Evolutionary conservation across 2,797 vertebrate species (phyloP), one percentile per base, ranked within the genome.

Genomic region (Myotis vivesi): DNA sequence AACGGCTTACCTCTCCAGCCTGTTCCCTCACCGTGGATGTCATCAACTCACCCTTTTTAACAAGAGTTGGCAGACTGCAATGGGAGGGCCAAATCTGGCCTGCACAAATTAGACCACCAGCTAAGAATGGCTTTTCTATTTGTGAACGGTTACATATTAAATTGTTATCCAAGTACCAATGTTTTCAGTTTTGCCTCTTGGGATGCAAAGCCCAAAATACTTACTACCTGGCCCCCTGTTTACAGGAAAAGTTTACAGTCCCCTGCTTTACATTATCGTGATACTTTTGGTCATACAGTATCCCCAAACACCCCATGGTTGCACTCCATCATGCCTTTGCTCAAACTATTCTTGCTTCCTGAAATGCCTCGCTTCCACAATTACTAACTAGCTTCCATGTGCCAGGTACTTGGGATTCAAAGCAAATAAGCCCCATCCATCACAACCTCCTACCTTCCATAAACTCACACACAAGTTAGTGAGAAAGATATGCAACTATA

Each of bases 121-220:
- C 2, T 72, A 81, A 93, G 53, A 92, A 30, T 77, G 80, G 8
- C 72, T 92, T 80, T 84, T 64, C 49, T 30, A 15, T 91, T 84
- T 94, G 30, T 76, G 41, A 93, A 66, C 0, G 7, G 57, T 41
- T 59, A 19, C 23, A 49, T 30, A 30, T 57, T 59, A 72, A 81
- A 44, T 28, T 30, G 46, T 69, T 82, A 64, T 51, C 20, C 64
- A 81, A 71, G 16, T 41, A n/a, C 25, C 80, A 89, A 38, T 79
- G 17, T 88, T 53, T 94, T 89, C 72, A 41, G 22, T 66, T 77
- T 90, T 92, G 44, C 72, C 30, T 84, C 25, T 89, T 94, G 25
- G 38, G 11, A 46, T 23, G 6, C 36, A 77, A 77, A 95, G 3
- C 46, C 41, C 62, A 81, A 76, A 89, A 55, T 92, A 68, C 79